Evolutionary conservation across 2,113 vertebrate species (phyloP).

Genomic region (Cathartes aura): DNA sequence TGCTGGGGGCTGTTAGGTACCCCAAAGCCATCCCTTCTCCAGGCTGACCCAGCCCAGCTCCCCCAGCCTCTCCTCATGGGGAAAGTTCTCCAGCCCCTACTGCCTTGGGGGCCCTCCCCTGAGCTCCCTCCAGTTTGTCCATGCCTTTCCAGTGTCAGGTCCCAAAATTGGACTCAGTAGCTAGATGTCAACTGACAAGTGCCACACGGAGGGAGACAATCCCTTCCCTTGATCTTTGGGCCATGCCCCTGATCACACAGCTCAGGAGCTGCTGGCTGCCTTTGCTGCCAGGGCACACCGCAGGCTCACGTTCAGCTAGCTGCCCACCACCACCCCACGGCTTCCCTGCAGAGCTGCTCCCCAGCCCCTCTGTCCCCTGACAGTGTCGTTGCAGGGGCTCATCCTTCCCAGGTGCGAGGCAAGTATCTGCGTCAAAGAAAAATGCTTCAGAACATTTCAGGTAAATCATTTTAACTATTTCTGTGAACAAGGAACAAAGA

Average conservation of each 20-base stretch:
- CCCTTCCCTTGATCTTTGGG: neutral
- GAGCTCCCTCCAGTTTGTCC: neutral
- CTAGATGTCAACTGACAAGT: neutral
- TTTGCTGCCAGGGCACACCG: neutral
- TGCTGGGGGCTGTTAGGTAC: neutral
- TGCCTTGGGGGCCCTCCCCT: too few species aligned
- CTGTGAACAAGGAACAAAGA: neutral
- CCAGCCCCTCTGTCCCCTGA: neutral
- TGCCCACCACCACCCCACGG: neutral
- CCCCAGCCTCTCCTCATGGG: neutral
- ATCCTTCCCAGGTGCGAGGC: neutral
- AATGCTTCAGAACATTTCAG: neutral
- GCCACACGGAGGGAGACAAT: neutral
- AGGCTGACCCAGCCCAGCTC: neutral
- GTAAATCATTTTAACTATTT: neutral
- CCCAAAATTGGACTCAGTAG: neutral
- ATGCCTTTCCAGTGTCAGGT: neutral
- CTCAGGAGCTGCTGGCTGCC: neutral
- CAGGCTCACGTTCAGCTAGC: neutral
- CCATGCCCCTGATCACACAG: neutral
- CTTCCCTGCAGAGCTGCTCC: neutral
- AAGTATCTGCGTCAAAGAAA: neutral
- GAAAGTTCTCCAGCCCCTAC: neutral
- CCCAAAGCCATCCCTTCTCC: neutral
- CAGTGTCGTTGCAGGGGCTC: accelerated